Evolutionary conservation across 2,797 vertebrate species (phyloP), one percentile per base, ranked within the genome.

Genomic region (Nyctalus aviator): DNA sequence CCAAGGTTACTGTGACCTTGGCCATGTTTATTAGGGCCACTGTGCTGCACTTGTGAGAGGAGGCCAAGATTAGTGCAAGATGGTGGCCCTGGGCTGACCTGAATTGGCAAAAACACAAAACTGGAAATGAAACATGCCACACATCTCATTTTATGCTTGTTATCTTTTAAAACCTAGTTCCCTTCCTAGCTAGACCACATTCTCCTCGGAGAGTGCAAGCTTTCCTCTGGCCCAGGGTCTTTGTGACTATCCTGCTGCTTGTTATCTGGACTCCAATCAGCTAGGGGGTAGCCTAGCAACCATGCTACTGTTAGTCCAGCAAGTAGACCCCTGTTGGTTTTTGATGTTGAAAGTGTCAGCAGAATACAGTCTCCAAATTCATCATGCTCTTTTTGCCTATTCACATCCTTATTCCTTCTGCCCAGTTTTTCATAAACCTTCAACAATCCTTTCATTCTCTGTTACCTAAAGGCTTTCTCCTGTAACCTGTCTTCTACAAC

Each of bases 71-170:
- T 86, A 83, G 66, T 76, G 57, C 30, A 72, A 59, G 32, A 50
- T 35, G 20, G 66, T 55, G 41, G 25, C 53, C 73, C 27, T 30
- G 82, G 73, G 46, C 12, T 94, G 66, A 79, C 9, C 57, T 73
- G 53, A 79, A 90, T 78, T 85, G 27, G 83, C 89, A 91, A 91
- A 94, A 75, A 59, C 37, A 50, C 41, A 73, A 85, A 86, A 44
- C 73, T 69, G 30, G 69, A 59, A 76, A 86, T 91, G 69, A 77
- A 92, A 87, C 37, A 18, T 55, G 50, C 50, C 21, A 71, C 32
- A 15, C 8, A 27, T 73, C 88, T 84, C 79, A 72, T 84, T 95
- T 96, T 25, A 11, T 41, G 89, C 25, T 66, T 30, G 6, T 37
- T 66, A 2, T 72, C 10, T 90, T 95, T 93, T 88, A 41, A 92